Evolutionary conservation across 1,140 invertebrate species (phyloP).

Genomic region (Proales similis): DNA sequence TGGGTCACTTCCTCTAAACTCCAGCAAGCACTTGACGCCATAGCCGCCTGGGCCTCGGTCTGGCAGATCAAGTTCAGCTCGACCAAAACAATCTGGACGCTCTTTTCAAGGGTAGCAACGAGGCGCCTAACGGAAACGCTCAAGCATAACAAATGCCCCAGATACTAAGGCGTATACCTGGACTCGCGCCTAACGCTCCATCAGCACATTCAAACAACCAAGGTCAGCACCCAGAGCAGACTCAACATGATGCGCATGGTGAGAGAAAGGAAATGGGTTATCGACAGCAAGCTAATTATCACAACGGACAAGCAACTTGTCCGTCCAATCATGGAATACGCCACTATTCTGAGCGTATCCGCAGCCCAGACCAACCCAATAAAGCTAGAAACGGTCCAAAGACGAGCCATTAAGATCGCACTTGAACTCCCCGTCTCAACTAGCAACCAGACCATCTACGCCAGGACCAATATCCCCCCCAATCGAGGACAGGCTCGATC

Average conservation of each 20-base stretch:
- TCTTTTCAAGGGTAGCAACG: no score
- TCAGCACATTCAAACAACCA: neutral
- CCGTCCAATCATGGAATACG: neutral
- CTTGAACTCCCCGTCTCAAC: neutral
- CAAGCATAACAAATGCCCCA: no score
- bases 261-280: constrained; percentile 1
- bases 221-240: neutral
- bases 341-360: neutral
- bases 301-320: neutral
- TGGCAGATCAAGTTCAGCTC: no score
- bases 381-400: neutral
- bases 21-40: neutral
- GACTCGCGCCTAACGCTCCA: no score
- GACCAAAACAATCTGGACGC: no score
- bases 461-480: no score
- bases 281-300: neutral
- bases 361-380: neutral
- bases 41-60: neutral
- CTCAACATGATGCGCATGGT: constrained; percentile 7
- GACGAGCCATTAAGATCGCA: neutral
- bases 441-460: constrained; percentile 1
- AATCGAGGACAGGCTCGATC: no score
- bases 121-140: no score
- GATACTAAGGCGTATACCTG: no score
- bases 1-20: neutral